phyloP scores from a whole-genome alignment of 2,888 invertebrate species.

The Ophion obscuratus region DNA sequence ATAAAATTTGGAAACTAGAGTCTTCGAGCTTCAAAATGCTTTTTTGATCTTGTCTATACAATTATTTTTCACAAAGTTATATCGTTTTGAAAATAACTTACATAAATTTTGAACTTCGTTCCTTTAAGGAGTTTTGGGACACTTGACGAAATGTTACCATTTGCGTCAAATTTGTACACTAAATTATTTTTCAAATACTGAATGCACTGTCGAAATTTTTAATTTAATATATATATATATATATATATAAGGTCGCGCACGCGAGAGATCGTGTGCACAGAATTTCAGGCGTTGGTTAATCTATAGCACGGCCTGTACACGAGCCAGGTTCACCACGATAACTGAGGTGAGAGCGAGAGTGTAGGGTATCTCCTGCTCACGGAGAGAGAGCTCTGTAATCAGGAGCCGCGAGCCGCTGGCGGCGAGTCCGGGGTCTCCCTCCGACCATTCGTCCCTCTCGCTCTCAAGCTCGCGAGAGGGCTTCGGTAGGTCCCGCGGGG shows the following conservation, averaged over 20 bases:
- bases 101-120: no score
- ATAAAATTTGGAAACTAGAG: no score
- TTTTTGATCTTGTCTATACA: no score
- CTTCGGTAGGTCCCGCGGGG: conserved; percentile 74
- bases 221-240: no score
- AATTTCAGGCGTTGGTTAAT: conserved; percentile 78
- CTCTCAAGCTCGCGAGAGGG: conserved; percentile 12
- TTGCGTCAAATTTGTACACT: no score
- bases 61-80: no score
- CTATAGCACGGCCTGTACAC: conserved; percentile 76
- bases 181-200: no score
- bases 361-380: conserved; percentile 76
- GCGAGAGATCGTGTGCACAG: conserved; percentile 66
- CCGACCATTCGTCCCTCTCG: conserved; percentile 17
- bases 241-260: conserved; percentile 14
- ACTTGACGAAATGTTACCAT: neutral
- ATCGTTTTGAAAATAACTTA: no score
- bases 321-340: conserved; percentile 72
- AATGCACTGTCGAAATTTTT: no score
- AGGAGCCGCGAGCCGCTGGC: conserved; percentile 80
- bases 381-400: conserved; percentile 82
- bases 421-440: conserved; percentile 41
- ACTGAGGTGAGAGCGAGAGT: conserved; percentile 83
- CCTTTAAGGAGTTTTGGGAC: no score
- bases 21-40: no score